These are phyloP conservation scores for Fulmarus glacialis DNA, from an alignment of 2,113 vertebrate species.

Conservation along the genomic window DNA sequence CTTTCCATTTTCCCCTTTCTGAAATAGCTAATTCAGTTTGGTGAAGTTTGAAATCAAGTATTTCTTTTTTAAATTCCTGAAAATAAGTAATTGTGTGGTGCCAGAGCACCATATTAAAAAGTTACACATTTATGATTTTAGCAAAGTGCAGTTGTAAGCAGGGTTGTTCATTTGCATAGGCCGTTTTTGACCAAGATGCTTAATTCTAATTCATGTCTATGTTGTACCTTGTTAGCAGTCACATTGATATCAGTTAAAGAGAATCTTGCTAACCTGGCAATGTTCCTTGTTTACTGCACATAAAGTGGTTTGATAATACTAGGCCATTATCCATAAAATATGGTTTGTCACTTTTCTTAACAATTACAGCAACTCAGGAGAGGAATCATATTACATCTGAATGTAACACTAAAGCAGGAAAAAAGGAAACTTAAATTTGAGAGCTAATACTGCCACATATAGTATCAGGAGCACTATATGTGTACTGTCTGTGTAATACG, in stretches of 20 bases:
- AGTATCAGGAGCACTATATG: slow-evolving; percentile 36
- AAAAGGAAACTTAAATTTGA: slow-evolving; percentile 47
- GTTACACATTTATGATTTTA: not conserved
- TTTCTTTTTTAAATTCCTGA: not conserved
- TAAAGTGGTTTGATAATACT: not conserved
- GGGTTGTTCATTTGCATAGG: not conserved
- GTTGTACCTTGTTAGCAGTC: not conserved
- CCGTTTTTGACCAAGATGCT: not conserved
- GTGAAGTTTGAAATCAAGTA: not conserved
- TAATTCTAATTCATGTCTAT: not conserved
- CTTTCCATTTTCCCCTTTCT: not conserved
- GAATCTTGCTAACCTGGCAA: not conserved
- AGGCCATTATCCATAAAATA: not conserved
- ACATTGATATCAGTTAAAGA: not conserved
- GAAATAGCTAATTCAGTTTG: not conserved
- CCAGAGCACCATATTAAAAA: not conserved
- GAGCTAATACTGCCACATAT: slow-evolving; percentile 43
- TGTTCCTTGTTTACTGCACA: not conserved
- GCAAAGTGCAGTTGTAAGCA: not conserved
- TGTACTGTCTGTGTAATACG: not conserved
- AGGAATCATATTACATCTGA: slow-evolving; percentile 38
- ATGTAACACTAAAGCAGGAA: slow-evolving; percentile 57
- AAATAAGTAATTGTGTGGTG: not conserved
- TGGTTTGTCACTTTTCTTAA: not conserved
- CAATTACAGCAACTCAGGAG: not conserved